Evolutionary conservation across 2,888 invertebrate species (phyloP).

Genomic region (Drosophila diplacantha): DNA sequence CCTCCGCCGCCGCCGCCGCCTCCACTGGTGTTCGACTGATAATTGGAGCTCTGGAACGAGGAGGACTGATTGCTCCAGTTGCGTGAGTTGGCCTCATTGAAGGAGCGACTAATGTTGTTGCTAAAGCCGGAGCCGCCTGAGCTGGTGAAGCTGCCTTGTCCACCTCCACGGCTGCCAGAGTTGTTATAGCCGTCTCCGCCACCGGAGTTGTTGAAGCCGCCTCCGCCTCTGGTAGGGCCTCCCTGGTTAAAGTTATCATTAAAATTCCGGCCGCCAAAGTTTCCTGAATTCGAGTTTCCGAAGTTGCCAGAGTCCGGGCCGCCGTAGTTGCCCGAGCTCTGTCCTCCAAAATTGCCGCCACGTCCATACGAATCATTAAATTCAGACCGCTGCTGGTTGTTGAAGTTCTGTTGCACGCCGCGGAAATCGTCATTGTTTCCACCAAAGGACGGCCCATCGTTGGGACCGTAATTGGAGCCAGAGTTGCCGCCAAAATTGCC

Average conservation of each 20-base stretch:
- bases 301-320: neutral
- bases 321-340: constrained; percentile 2
- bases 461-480: constrained; percentile 11
- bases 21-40: constrained; percentile 10
- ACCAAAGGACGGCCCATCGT: constrained; percentile 19
- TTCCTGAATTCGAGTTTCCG: neutral
- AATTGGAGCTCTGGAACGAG: constrained; percentile 19
- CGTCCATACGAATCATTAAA: constrained; percentile 17
- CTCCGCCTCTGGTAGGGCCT: no score
- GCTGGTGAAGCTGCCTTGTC: constrained; percentile 3
- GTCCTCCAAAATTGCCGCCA: constrained; percentile 8
- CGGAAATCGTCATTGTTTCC: constrained; percentile 24
- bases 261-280: constrained; percentile 8
- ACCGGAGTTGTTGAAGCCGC: neutral
- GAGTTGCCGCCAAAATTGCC: constrained; percentile 8
- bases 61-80: constrained; percentile 28
- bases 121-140: constrained; percentile 11
- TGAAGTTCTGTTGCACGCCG: constrained; percentile 1
- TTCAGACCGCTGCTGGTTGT: constrained; percentile 1
- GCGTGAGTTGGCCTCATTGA: constrained; percentile 23
- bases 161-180: neutral
- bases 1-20: constrained; percentile 1
- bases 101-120: constrained; percentile 29
- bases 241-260: constrained; percentile 1
- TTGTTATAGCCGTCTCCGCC: neutral